Percentiles rank a stretch among this genome's conserved stretches.
Evolutionary conservation across 1,140 invertebrate species (phyloP).

Genomic region (Bombus cullumanus): DNA sequence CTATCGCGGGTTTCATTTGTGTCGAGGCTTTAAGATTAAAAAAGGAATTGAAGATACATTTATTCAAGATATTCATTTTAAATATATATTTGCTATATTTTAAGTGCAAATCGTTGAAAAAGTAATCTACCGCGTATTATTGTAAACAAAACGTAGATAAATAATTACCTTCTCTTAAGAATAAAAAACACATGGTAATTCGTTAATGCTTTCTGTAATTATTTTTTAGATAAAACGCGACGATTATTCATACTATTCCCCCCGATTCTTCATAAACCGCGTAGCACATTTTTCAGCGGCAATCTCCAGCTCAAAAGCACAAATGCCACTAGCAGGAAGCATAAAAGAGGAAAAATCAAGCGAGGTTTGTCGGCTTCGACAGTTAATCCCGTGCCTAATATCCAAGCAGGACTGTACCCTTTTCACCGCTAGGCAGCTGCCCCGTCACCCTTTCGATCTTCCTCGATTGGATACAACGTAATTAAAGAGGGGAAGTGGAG

Average conservation of each 20-base stretch:
- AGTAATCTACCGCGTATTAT: too few relatives aligned
- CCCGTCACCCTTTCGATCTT: slow-evolving; percentile 73
- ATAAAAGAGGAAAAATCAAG: slow-evolving; percentile 55
- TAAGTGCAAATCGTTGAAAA: too few relatives aligned
- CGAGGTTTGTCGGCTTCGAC: slow-evolving; percentile 67
- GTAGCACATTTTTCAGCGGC: neutral
- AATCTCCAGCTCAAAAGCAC: neutral
- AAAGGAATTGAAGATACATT: too few relatives aligned
- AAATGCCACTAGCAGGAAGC: neutral
- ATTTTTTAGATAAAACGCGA: neutral
- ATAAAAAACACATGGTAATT: too few relatives aligned
- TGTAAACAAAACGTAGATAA: too few relatives aligned
- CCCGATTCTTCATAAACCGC: neutral
- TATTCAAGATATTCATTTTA: too few relatives aligned
- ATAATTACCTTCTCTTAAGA: too few relatives aligned
- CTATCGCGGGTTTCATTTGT: too few relatives aligned
- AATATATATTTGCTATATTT: too few relatives aligned
- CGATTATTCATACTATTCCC: too few relatives aligned
- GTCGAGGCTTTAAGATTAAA: too few relatives aligned
- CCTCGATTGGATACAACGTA: slow-evolving; percentile 73
- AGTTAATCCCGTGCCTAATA: slow-evolving; percentile 76
- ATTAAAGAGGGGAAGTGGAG: slow-evolving; percentile 6
- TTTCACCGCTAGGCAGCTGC: slow-evolving; percentile 60
- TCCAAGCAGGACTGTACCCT: slow-evolving; percentile 67
- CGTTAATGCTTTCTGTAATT: neutral